Conservation (phyloP, 2,113 vertebrate species). For the Micronycteris hirsuta region DNA sequence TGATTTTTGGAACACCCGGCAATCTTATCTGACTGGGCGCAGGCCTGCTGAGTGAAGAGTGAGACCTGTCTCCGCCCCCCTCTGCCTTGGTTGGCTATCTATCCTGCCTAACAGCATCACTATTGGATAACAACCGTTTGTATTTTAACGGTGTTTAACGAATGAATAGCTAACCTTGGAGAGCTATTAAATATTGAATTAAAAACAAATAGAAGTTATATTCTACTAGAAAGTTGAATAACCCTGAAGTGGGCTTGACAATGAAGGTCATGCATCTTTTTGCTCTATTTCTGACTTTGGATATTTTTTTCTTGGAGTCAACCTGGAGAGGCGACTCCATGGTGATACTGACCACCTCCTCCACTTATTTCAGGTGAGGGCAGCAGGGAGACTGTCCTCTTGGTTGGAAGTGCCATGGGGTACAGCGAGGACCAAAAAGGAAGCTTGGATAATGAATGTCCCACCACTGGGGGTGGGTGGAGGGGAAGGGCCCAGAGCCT, state of each 20-base stretch:
- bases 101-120: neutral
- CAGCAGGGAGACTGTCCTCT: neutral
- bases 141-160: neutral
- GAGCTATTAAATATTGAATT: neutral
- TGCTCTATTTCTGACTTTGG: neutral
- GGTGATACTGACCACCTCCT: neutral
- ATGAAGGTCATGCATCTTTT: neutral
- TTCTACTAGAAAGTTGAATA: neutral
- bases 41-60: too few species aligned
- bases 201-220: neutral
- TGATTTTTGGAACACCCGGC: too few species aligned
- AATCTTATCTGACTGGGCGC: too few species aligned
- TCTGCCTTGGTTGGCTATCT: too few species aligned
- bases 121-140: neutral
- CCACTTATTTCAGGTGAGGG: neutral
- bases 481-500: neutral
- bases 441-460: neutral
- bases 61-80: too few species aligned
- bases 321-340: neutral
- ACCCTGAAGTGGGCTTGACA: neutral
- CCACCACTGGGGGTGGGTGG: rapidly evolving
- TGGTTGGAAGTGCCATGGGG: neutral
- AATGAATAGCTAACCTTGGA: neutral
- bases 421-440: neutral
- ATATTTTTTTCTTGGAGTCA: neutral